Percentiles rank a stretch among this genome's conserved stretches.
Evolutionary conservation across 2,113 vertebrate genomes (phyloP).

Genomic region (Oxygymnocypris stewartii): DNA sequence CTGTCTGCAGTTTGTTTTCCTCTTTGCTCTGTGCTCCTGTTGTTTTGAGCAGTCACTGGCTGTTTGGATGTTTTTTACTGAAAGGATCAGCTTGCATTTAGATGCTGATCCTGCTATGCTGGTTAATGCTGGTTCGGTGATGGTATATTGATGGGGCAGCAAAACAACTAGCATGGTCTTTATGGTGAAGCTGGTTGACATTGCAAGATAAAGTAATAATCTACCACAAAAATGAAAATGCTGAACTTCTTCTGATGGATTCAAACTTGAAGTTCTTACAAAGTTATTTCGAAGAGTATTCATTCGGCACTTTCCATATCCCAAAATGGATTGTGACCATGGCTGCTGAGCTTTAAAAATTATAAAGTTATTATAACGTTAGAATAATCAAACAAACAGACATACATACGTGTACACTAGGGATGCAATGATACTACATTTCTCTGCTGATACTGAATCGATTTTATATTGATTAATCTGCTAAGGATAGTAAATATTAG

Average conservation of each 20-base stretch:
- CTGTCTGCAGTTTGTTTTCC: constrained; percentile 35
- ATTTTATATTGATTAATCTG: no score
- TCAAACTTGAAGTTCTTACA: background rate
- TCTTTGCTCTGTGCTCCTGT: constrained; percentile 13
- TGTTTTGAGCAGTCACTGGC: background rate
- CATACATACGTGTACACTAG: no score
- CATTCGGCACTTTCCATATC: background rate
- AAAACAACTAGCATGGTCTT: background rate
- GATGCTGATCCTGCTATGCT: background rate
- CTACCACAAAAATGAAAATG: background rate
- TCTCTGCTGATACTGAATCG: no score
- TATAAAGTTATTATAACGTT: no score
- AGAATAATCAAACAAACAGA: no score
- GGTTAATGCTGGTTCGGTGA: background rate
- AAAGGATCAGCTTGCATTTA: background rate
- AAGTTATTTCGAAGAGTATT: background rate
- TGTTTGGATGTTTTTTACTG: background rate
- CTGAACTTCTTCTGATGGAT: background rate
- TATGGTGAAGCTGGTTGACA: background rate
- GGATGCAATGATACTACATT: no score
- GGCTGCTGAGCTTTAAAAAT: no score
- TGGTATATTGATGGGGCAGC: background rate
- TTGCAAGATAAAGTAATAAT: background rate
- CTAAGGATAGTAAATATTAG: no score
- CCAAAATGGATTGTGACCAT: no score